Evolutionary conservation across 2,113 vertebrate genomes (phyloP).

Genomic region (Charina bottae): DNA sequence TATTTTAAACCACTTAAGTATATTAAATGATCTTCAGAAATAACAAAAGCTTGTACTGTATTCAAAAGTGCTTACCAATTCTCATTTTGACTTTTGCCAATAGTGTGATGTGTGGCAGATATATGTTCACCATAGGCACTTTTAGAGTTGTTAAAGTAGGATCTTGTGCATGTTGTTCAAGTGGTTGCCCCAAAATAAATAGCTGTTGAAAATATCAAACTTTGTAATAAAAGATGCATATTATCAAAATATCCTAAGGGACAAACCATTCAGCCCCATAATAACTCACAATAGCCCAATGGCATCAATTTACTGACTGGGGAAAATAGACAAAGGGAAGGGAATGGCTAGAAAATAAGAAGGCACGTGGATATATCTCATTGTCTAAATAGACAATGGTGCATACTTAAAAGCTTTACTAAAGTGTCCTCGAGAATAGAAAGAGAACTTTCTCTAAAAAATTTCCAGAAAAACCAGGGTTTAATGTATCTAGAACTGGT

Average conservation of each 20-base stretch:
- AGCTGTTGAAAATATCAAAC: conserved; percentile 73
- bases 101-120: conserved; percentile 82
- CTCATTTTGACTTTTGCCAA: conserved; percentile 82
- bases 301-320: background rate
- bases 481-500: background rate
- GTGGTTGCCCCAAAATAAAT: conserved; percentile 74
- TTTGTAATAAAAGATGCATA: conserved; percentile 37
- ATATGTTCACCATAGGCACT: conserved; percentile 81
- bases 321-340: background rate
- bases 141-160: conserved; percentile 61
- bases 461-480: background rate
- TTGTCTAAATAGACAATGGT: background rate
- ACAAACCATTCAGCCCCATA: background rate
- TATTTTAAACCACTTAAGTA: conserved; percentile 1
- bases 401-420: background rate
- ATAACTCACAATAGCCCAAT: background rate
- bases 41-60: conserved; percentile 1
- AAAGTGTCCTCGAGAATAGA: background rate
- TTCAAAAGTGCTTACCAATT: conserved; percentile 79
- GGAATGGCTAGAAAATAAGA: background rate
- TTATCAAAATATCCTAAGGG: background rate
- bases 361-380: background rate
- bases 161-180: conserved; percentile 67
- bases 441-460: background rate
- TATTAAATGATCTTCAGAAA: background rate